These are phyloP conservation scores for Prionace glauca DNA, from an alignment of 2,797 vertebrate genomes.

Conservation along the genomic window DNA sequence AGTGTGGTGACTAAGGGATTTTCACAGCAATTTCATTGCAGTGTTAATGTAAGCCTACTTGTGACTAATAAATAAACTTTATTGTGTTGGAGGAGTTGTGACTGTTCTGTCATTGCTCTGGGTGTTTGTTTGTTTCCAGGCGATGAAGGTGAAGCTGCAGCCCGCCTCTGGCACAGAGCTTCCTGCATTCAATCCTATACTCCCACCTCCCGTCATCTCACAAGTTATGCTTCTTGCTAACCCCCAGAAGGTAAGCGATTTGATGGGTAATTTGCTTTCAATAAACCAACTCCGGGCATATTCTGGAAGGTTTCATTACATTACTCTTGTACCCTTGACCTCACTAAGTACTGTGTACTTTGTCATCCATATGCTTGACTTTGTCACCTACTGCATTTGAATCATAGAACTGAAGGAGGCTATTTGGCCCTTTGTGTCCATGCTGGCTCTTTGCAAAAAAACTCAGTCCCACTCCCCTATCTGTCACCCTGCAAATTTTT, in stretches of 20 bases:
- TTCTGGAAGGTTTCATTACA: not conserved
- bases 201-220: conserved; percentile 67
- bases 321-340: not conserved
- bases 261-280: not conserved
- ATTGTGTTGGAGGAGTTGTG: not conserved
- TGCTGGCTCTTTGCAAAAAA: not conserved
- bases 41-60: no score
- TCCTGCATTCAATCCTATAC: conserved; percentile 71
- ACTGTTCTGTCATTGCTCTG: not conserved
- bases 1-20: no score
- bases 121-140: conserved; percentile 51
- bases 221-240: conserved; percentile 76
- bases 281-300: not conserved
- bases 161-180: conserved; percentile 65
- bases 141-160: conserved; percentile 75
- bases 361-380: not conserved
- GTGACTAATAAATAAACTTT: no score
- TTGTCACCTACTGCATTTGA: not conserved
- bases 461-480: not conserved
- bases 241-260: conserved; percentile 62
- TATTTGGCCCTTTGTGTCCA: not conserved
- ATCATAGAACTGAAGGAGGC: not conserved
- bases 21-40: no score
- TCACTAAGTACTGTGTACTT: not conserved
- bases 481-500: not conserved